Evolutionary conservation across 2,113 vertebrate species (phyloP).

Genomic region (Lanius ludovicianus): DNA sequence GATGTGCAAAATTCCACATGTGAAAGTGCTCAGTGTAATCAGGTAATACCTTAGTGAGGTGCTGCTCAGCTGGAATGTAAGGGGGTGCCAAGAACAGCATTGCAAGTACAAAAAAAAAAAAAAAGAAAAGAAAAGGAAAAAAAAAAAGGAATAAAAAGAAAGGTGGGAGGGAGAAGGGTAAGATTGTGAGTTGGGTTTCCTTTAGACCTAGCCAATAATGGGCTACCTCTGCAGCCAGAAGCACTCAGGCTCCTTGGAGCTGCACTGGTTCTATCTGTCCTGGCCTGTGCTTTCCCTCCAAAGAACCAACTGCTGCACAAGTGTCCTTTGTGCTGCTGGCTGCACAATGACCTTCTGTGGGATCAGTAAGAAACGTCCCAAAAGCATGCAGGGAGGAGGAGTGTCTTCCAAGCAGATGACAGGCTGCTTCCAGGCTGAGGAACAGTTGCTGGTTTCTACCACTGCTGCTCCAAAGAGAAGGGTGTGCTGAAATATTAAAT

Average conservation of each 20-base stretch:
- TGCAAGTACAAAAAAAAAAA: not conserved
- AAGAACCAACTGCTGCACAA: not conserved
- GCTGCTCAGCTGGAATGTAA: slow-evolving; percentile 16
- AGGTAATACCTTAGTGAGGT: slow-evolving; percentile 50
- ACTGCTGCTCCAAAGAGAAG: not conserved
- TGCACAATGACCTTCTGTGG: not conserved
- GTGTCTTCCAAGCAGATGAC: not conserved
- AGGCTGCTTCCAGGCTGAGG: not conserved
- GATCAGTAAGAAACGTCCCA: not conserved
- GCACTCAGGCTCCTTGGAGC: not conserved
- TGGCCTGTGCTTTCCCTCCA: not conserved
- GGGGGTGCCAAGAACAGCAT: slow-evolving; percentile 3
- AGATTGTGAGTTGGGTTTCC: not conserved
- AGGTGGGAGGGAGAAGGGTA: not conserved
- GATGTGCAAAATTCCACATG: slow-evolving; percentile 9
- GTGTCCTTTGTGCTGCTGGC: not conserved
- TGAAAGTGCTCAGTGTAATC: slow-evolving; percentile 47
- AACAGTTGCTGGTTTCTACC: not conserved
- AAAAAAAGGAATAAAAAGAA: not conserved
- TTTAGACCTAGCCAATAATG: not conserved
- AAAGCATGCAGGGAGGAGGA: not conserved
- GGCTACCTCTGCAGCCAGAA: not conserved
- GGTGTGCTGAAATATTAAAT: not conserved
- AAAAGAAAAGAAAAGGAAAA: fast-evolving
- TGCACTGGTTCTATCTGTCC: not conserved